These are phyloP conservation scores for Bombylius major DNA, from an alignment of 2,888 invertebrate genomes.

Conservation along the genomic window DNA sequence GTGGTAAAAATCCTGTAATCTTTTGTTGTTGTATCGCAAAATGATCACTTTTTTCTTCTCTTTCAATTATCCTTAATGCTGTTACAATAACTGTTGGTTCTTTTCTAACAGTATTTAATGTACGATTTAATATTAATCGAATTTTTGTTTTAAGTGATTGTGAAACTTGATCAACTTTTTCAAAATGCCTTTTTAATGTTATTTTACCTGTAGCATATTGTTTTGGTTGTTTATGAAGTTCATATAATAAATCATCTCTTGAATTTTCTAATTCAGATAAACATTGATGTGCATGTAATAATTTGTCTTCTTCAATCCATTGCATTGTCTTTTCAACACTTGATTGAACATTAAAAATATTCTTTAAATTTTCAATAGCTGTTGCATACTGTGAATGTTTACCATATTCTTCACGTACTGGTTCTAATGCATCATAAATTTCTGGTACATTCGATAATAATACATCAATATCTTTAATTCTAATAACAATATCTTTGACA, in stretches of 20 bases:
- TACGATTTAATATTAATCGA: constrained; percentile 74
- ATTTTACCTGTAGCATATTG: constrained; percentile 82
- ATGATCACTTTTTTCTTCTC: constrained; percentile 90
- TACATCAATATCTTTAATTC: constrained; percentile 63
- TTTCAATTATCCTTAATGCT: constrained; percentile 86
- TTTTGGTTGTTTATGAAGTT: constrained; percentile 85
- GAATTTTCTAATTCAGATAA: constrained; percentile 93
- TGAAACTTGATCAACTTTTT: constrained; percentile 85
- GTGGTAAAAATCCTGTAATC: constrained; percentile 76
- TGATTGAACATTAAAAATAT: constrained; percentile 94
- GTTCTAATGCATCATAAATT: constrained; percentile 66
- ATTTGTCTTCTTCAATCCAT: constrained; percentile 88
- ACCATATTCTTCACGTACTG: constrained; percentile 84
- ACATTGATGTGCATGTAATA: constrained; percentile 88
- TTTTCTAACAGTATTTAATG: constrained; percentile 86
- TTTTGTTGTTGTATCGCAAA: constrained; percentile 55
- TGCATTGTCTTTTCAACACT: constrained; percentile 89
- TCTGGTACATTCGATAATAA: constrained; percentile 64
- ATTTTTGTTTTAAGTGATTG: constrained; percentile 82
- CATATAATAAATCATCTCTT: constrained; percentile 87
- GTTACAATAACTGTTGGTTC: constrained; percentile 94
- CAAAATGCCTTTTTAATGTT: constrained; percentile 90
- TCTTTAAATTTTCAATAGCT: constrained; percentile 95
- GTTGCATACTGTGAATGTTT: constrained; percentile 94
- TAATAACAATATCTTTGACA: constrained; percentile 58